Evolutionary conservation across 2,888 invertebrate species (phyloP), one percentile per base, ranked within the genome.

Genomic region (Agrochola lychnidis): DNA sequence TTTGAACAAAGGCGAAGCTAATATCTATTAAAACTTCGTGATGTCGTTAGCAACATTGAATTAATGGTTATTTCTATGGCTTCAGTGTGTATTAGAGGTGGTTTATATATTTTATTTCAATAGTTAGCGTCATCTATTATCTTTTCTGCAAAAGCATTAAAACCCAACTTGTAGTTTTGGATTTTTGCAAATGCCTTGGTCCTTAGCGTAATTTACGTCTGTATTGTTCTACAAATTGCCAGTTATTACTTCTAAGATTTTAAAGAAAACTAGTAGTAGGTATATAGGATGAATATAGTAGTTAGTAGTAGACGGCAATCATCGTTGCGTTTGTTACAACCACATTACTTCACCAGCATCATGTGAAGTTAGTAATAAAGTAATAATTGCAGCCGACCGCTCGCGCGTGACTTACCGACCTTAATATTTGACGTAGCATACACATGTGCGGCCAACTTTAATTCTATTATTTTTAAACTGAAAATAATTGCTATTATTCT

Each of bases 401-500:
- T 92, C 89, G 92, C 89, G 94, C 94, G 92, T 93, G 91, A 92
- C 92, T 86, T 79, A 68, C 77, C 91, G 93, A 91, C 94, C 94
- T 93, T 93, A 93, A 92, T 93, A 91, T 85, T 85, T 76, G 84
- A 85, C 85, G 89, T 91, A 91, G 92, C 92, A 90, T 73, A 79
- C 64, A 81, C 83, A 80, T 78, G 80, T 79, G 68, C 62, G 30
- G 79, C 74, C 79, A 84, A 83, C 82, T 82, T 84, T 82, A 75
- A 75, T 75, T 81, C 72, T 86, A 81, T 85, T 87, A 83, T 85
- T 86, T 87, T 83, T 82, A 82, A 83, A 69, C 36, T 75, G 71
- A 45, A 73, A 79, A 76, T 78, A 72, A 48, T 73, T 73, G 69
- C 51, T 36, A 36, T 70, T 80, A 68, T 80, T 74, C 12, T 69